Evolutionary conservation across 2,113 vertebrate genomes (phyloP).

Genomic region (Ceyx margarethae): DNA sequence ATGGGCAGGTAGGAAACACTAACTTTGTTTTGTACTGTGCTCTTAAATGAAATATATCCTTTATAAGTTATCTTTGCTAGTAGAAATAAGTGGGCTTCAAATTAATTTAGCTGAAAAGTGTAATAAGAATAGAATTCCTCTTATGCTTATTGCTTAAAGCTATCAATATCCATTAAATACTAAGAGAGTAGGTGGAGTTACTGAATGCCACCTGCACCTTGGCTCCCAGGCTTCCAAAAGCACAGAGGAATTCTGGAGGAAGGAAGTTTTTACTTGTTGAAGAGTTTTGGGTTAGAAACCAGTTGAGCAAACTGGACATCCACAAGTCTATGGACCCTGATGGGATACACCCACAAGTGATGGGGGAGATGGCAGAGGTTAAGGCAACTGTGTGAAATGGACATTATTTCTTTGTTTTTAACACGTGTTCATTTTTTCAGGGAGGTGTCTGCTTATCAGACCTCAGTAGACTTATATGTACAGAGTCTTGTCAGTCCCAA

Average conservation of each 20-base stretch:
- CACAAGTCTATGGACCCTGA: too few species aligned
- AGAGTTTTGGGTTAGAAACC: too few species aligned
- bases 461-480: background rate
- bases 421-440: background rate
- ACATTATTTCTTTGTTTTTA: background rate
- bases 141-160: background rate
- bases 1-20: constrained; percentile 81
- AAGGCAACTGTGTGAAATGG: background rate
- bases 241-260: too few species aligned
- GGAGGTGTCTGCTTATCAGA: background rate
- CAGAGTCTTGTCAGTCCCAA: background rate
- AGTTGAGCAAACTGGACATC: too few species aligned
- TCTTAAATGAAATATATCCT: background rate
- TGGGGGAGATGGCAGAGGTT: too few species aligned
- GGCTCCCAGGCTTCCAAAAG: too few species aligned
- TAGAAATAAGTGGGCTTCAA: background rate
- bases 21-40: background rate
- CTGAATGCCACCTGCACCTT: too few species aligned
- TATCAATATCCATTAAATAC: background rate
- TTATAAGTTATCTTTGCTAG: background rate
- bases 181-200: too few species aligned
- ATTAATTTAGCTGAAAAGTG: background rate
- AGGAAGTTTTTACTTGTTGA: too few species aligned
- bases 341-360: too few species aligned
- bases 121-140: background rate